Evolutionary conservation across 2,113 vertebrate genomes (phyloP).

Genomic region (Ammospiza caudacuta): DNA sequence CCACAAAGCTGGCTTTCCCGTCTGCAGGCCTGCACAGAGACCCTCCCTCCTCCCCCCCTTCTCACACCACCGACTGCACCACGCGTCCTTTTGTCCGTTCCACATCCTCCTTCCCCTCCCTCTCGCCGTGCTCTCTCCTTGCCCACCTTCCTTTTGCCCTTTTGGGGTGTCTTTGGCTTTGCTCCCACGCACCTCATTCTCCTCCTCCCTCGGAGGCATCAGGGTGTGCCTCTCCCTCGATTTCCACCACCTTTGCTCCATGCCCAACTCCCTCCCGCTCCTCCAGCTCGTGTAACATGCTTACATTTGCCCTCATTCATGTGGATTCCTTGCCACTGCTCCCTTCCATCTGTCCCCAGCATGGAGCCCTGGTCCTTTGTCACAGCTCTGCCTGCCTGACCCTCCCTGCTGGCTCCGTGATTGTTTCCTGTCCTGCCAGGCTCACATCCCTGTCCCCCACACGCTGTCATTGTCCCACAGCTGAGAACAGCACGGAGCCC

Average conservation of each 20-base stretch:
- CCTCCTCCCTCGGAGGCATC: background rate
- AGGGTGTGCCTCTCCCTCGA: background rate
- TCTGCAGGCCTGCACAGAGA: constrained; percentile 44
- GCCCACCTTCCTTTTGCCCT: background rate
- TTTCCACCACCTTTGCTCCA: background rate
- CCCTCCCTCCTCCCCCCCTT: constrained; percentile 36
- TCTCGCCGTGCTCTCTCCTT: background rate
- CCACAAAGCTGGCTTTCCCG: constrained; percentile 42
- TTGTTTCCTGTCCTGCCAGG: background rate
- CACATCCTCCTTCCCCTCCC: constrained; percentile 17
- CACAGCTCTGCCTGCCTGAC: constrained; percentile 19
- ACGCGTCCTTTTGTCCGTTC: constrained; percentile 59
- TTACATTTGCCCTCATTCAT: background rate
- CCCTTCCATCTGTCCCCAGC: constrained; percentile 53
- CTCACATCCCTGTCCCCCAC: background rate
- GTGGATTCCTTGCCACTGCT: background rate
- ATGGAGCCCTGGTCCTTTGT: constrained; percentile 16
- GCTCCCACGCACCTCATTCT: background rate
- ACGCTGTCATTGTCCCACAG: background rate
- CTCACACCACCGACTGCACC: constrained; percentile 49
- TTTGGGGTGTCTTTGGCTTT: background rate
- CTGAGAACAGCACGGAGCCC: background rate
- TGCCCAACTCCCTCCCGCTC: background rate
- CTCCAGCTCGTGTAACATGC: background rate
- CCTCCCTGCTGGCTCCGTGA: background rate